Percentiles rank a stretch among this genome's conserved stretches.
Evolutionary conservation across 1,140 invertebrate genomes (phyloP).

Genomic region (Orchesella cincta): DNA sequence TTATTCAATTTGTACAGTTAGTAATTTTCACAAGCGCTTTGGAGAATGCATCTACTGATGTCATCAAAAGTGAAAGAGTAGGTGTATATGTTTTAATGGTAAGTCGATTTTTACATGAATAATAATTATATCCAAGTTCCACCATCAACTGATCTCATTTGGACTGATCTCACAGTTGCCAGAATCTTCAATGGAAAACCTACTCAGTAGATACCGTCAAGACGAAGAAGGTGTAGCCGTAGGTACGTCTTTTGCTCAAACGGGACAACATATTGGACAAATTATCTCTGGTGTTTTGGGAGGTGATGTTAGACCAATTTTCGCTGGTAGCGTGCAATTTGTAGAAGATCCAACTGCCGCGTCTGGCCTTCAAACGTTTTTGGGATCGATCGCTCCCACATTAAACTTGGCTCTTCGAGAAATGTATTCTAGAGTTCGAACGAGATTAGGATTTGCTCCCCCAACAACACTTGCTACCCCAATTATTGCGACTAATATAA

Average conservation of each 20-base stretch:
- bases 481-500: not conserved
- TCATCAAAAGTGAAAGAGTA: too few relatives aligned
- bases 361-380: not conserved
- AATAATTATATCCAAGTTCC: too few relatives aligned
- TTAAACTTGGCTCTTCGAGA: not conserved
- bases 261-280: not conserved
- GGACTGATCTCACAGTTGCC: too few relatives aligned
- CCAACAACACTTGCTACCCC: not conserved
- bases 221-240: not conserved
- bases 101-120: too few relatives aligned
- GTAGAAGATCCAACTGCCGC: not conserved
- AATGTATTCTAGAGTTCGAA: not conserved
- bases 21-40: too few relatives aligned
- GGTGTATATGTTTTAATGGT: too few relatives aligned
- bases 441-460: not conserved
- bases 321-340: not conserved
- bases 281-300: not conserved
- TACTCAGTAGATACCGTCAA: not conserved
- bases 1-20: too few relatives aligned
- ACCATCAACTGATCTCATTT: too few relatives aligned
- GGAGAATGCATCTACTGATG: too few relatives aligned
- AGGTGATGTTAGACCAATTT: not conserved
- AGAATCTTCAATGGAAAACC: not conserved
- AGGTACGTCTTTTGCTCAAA: not conserved
- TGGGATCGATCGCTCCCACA: not conserved